A percentile compares a stretch with the other conserved stretches of the same genome.
Evolutionary conservation across 1,140 invertebrate genomes (phyloP).

Genomic region (Aphaenogaster floridana): DNA sequence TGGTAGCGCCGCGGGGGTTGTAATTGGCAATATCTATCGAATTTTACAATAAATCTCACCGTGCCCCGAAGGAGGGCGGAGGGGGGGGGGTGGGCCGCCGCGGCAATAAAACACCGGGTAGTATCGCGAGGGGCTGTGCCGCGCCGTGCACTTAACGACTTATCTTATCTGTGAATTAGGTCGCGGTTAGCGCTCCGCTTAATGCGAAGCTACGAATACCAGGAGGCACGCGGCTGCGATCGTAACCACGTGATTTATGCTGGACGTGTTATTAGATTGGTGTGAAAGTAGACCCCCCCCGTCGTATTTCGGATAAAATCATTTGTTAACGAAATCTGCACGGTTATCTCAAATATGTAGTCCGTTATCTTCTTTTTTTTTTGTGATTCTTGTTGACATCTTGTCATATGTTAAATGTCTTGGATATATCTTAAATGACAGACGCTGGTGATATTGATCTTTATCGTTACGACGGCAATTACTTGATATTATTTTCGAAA

Average conservation of each 20-base stretch:
- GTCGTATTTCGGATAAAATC: not conserved
- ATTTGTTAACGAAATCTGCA: conserved; percentile 10
- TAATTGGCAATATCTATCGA: conserved; percentile 84
- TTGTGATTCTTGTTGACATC: not conserved
- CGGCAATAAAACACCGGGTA: conserved; percentile 82
- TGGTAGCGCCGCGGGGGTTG: conserved; percentile 69
- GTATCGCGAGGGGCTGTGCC: conserved; percentile 77
- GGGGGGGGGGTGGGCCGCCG: conserved; percentile 56
- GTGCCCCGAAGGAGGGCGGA: conserved; percentile 71
- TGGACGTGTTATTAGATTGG: conserved; percentile 30
- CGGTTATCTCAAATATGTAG: not conserved
- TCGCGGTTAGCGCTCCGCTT: conserved; percentile 77
- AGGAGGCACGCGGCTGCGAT: conserved; percentile 52
- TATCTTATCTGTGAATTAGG: conserved; percentile 84
- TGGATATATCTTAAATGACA: not conserved
- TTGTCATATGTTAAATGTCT: not conserved
- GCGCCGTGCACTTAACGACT: conserved; percentile 82
- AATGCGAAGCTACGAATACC: conserved; percentile 66
- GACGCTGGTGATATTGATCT: not conserved
- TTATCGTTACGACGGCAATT: not conserved
- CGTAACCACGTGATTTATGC: conserved; percentile 68
- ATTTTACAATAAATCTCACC: conserved; percentile 83
- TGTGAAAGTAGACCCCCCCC: not conserved
- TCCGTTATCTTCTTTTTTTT: not conserved
- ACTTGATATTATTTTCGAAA: not conserved